A percentile compares a stretch with the other conserved stretches of the same genome.
These are phyloP conservation scores for Lathamus discolor DNA, from an alignment of 2,113 vertebrate species.

Conservation along the genomic window DNA sequence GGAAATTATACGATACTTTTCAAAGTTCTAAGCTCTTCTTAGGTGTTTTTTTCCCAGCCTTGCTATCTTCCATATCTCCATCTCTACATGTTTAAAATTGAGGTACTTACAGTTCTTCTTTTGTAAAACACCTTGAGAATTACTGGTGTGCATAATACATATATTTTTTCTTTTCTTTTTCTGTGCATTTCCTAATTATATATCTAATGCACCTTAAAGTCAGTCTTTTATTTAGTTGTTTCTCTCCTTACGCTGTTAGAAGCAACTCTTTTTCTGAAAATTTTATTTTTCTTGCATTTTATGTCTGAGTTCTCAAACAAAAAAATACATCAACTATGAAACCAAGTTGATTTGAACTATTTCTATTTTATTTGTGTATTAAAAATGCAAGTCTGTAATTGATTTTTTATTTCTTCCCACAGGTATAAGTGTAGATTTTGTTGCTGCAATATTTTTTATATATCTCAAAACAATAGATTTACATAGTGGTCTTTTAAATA, in stretches of 20 bases:
- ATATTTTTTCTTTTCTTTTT: neutral
- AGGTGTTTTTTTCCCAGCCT: neutral
- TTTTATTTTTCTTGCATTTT: neutral
- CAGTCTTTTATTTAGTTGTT: neutral
- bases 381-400: neutral
- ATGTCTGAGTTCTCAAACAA: neutral
- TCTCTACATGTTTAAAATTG: neutral
- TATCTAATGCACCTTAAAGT: neutral
- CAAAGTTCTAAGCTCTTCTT: neutral
- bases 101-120: neutral
- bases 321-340: neutral
- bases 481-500: neutral
- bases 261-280: neutral
- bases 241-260: neutral
- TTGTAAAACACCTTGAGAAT: neutral
- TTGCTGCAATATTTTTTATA: neutral
- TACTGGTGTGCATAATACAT: neutral
- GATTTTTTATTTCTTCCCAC: neutral
- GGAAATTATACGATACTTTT: neutral
- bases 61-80: neutral
- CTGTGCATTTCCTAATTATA: neutral
- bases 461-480: neutral
- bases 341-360: neutral
- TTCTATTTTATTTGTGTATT: neutral
- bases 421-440: neutral